Evolutionary conservation across 2,797 vertebrate genomes (phyloP).

Genomic region (Botia kubotai): DNA sequence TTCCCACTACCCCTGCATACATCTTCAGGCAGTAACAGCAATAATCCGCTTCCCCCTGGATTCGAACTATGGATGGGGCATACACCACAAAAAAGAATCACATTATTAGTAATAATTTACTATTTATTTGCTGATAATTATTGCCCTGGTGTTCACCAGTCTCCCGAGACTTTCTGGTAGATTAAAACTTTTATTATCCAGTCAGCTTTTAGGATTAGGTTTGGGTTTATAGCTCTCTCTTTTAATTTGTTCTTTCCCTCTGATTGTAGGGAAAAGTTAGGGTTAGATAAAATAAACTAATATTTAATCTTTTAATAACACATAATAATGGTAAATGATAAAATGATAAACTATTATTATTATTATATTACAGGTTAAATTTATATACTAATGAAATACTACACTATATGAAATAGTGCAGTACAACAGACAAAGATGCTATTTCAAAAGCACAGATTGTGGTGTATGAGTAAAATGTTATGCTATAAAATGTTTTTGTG

Average conservation of each 20-base stretch:
- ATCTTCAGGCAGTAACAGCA: too few species aligned
- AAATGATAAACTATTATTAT: too few species aligned
- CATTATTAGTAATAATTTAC: too few species aligned
- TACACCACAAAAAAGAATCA: too few species aligned
- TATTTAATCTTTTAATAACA: not conserved
- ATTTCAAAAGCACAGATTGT: not conserved
- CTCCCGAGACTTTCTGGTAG: not conserved
- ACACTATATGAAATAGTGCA: not conserved
- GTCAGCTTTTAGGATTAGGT: not conserved
- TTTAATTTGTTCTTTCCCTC: not conserved
- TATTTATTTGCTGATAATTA: too few species aligned
- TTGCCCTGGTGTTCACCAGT: too few species aligned
- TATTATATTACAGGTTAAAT: not conserved
- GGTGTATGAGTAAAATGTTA: not conserved
- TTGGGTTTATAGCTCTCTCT: not conserved
- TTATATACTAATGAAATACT: not conserved
- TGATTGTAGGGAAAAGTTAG: not conserved
- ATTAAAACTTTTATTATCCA: not conserved
- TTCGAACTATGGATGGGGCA: too few species aligned
- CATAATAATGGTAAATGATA: too few species aligned
- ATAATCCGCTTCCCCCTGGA: too few species aligned
- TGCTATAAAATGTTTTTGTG: not conserved
- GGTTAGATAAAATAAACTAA: not conserved
- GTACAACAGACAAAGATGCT: not conserved
- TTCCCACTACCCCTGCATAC: too few species aligned